These are phyloP conservation scores for Meriones psammophilus DNA, from an alignment of 2,797 vertebrate genomes.

Conservation along the genomic window DNA sequence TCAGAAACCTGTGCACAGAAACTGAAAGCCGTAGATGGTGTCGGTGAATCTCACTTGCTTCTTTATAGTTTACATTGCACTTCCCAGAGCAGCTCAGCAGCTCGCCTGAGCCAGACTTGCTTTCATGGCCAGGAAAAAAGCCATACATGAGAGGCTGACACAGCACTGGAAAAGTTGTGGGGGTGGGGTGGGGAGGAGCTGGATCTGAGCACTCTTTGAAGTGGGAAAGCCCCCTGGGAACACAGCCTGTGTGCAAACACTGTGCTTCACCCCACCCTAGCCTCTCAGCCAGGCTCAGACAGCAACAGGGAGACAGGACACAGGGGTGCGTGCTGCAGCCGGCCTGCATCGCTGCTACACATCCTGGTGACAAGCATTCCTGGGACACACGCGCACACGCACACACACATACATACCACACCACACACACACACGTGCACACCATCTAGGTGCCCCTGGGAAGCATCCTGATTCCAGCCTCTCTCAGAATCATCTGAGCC, in stretches of 20 bases:
- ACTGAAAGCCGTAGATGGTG: not conserved
- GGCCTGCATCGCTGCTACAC: not conserved
- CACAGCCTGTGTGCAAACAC: not conserved
- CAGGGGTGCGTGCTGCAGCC: not conserved
- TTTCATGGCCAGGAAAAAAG: not conserved
- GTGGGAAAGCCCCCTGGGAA: not conserved
- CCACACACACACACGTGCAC: too few species aligned
- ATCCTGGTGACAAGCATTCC: not conserved
- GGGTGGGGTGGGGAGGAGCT: not conserved
- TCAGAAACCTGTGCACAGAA: not conserved
- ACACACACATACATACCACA: not conserved
- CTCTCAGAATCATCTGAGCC: not conserved
- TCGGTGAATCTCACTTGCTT: not conserved
- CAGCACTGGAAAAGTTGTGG: rapidly evolving
- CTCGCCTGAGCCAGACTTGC: not conserved
- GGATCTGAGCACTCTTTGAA: not conserved
- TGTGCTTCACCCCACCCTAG: not conserved
- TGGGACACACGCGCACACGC: not conserved
- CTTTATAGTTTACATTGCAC: not conserved
- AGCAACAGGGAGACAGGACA: not conserved
- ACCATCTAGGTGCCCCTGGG: not conserved
- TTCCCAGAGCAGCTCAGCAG: not conserved
- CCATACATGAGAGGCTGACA: rapidly evolving
- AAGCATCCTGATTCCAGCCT: not conserved
- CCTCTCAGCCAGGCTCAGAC: not conserved